phyloP scores from a whole-genome alignment of 2,888 invertebrate genomes.

The Harpalus rufipes region DNA sequence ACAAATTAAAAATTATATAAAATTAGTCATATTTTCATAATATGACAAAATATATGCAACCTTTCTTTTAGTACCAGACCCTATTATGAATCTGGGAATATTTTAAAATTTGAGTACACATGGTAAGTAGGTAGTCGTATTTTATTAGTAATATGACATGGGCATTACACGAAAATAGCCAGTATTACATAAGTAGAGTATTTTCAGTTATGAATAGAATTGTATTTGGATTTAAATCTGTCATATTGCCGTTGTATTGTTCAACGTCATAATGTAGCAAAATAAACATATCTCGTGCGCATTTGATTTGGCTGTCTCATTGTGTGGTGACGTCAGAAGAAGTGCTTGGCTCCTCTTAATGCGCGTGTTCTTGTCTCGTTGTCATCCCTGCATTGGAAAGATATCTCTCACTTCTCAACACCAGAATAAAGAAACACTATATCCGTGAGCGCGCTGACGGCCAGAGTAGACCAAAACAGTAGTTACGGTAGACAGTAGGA shows the following conservation, averaged over 20 bases:
- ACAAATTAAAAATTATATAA: too few relatives aligned
- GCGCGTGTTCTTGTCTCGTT: conserved; percentile 72
- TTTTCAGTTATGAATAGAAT: not conserved
- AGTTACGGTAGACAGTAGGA: not conserved
- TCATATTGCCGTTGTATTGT: too few relatives aligned
- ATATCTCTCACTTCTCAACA: conserved; percentile 72
- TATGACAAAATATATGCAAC: too few relatives aligned
- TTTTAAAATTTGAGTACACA: too few relatives aligned
- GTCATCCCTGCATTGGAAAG: conserved; percentile 76
- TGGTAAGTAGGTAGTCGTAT: too few relatives aligned
- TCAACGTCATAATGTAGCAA: conserved; percentile 66
- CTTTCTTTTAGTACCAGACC: too few relatives aligned
- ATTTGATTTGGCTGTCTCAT: conserved; percentile 75
- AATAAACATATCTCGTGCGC: conserved; percentile 75
- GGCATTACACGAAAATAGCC: too few relatives aligned
- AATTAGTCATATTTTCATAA: too few relatives aligned
- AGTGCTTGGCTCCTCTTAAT: conserved; percentile 63
- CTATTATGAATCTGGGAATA: too few relatives aligned
- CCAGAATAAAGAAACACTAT: conserved; percentile 73
- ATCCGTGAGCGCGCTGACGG: conserved; percentile 29
- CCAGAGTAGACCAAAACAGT: conserved; percentile 32
- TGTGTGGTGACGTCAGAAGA: conserved; percentile 74
- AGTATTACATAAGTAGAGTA: too few relatives aligned
- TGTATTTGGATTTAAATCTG: not conserved
- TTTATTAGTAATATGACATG: too few relatives aligned